Evolutionary conservation across 1,140 invertebrate species (phyloP).

Genomic region (Augochlora pura): DNA sequence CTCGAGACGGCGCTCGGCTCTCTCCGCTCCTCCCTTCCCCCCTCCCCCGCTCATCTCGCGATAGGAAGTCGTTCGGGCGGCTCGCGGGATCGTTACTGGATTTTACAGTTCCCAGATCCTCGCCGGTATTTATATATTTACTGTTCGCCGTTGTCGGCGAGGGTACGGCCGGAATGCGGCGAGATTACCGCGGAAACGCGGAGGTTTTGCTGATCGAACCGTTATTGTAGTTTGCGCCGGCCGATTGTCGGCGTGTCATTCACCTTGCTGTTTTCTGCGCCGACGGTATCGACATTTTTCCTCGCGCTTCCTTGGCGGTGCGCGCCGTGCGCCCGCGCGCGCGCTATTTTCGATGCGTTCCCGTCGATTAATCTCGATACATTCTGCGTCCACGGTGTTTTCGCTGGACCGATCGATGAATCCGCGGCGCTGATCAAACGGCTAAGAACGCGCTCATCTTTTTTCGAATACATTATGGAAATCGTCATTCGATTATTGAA

Average conservation of each 20-base stretch:
- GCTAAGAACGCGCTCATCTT: not conserved
- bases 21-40: no score
- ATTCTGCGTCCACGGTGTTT: not conserved
- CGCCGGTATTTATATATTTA: slow-evolving; percentile 25
- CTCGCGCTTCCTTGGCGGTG: slow-evolving; percentile 18
- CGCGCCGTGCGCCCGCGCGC: not conserved
- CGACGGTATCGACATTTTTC: slow-evolving; percentile 40
- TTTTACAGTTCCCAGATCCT: slow-evolving; percentile 5
- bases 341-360: slow-evolving; percentile 23
- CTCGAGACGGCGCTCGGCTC: no score
- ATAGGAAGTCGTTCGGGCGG: slow-evolving; percentile 23
- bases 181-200: slow-evolving; percentile 33
- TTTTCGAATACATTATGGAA: no score
- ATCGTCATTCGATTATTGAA: no score
- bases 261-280: slow-evolving; percentile 38
- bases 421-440: not conserved
- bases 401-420: slow-evolving; percentile 2
- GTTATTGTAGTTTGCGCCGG: slow-evolving; percentile 31
- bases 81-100: slow-evolving; percentile 3
- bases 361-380: slow-evolving; percentile 31
- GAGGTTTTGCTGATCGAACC: slow-evolving; percentile 39
- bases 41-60: not conserved
- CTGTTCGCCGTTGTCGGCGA: not conserved
- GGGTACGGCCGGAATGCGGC: slow-evolving; percentile 23
- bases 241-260: slow-evolving; percentile 40